These are phyloP conservation scores for Micropoecilia bifurca DNA, from an alignment of 2,797 vertebrate genomes.

Conservation along the genomic window DNA sequence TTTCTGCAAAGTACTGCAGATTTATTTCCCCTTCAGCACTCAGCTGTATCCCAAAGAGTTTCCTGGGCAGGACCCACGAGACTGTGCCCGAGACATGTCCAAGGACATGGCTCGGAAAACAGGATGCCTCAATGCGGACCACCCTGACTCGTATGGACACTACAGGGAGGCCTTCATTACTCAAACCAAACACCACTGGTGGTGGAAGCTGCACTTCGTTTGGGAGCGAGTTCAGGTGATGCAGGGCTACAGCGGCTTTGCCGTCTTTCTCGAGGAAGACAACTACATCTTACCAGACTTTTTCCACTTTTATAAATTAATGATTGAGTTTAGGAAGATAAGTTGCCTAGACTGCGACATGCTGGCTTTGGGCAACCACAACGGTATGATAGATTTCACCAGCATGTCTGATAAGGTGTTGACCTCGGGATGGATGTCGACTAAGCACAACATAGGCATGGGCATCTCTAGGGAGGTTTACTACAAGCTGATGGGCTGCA, in stretches of 20 bases:
- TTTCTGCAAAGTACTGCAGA: slow-evolving; percentile 84
- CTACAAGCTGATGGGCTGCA: slow-evolving; percentile 86
- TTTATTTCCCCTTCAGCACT: slow-evolving; percentile 85
- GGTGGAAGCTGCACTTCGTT: slow-evolving; percentile 87
- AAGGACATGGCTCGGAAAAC: slow-evolving; percentile 72
- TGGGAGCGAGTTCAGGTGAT: slow-evolving; percentile 81
- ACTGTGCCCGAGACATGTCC: slow-evolving; percentile 79
- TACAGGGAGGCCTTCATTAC: slow-evolving; percentile 84
- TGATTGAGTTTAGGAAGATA: slow-evolving; percentile 67
- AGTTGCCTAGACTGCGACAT: slow-evolving; percentile 79
- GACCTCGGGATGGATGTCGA: slow-evolving; percentile 81
- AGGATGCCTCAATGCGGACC: slow-evolving; percentile 80
- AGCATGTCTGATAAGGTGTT: slow-evolving; percentile 67
- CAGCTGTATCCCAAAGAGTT: slow-evolving; percentile 84
- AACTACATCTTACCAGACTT: slow-evolving; percentile 85
- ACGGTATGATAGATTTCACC: slow-evolving; percentile 62
- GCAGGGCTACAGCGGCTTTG: slow-evolving; percentile 78
- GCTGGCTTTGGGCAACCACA: slow-evolving; percentile 80
- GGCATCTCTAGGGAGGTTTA: slow-evolving; percentile 81
- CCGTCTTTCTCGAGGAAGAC: slow-evolving; percentile 83
- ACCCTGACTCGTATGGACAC: slow-evolving; percentile 83
- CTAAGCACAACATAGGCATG: slow-evolving; percentile 84
- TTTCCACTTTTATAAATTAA: slow-evolving; percentile 71
- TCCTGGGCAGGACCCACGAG: slow-evolving; percentile 79
- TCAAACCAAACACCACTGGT: slow-evolving; percentile 87